Evolutionary conservation across 2,113 vertebrate genomes (phyloP), one percentile per base, ranked within the genome.

Genomic region (Corythoichthys haematopterus): DNA sequence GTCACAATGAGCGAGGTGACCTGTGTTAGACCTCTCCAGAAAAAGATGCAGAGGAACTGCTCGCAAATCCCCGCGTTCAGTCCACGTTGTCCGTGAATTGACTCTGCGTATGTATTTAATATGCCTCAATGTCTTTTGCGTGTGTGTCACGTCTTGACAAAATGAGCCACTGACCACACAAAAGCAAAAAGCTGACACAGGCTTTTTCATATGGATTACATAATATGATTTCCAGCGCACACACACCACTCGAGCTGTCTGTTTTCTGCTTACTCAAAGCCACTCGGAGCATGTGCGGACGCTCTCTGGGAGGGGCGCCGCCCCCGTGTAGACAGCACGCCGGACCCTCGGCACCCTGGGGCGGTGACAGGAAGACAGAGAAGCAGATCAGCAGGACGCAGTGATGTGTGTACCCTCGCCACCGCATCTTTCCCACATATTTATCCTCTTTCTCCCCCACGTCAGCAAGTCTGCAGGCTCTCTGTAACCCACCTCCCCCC

Each of bases 121-220:
- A 35, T 40, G n/a, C 64, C 47, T 9, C 48, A 16, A 1, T 53
- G 40, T 20, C 52, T 65, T 11, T 35, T n/a, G 6, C 3, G 50
- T 48, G 46, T 20, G 64, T 59, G 64, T 38, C 57, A 65, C 51
- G 58, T 50, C 67, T 68, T 56, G 72, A 77, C 80, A 66, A 78
- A 80, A 71, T 57, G 69, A 86, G 66, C 74, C 81, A 80, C 67
- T 81, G 66, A 75, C 75, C 75, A 72, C 80, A 83, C 85, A 85
- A 83, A 79, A 70, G 80, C 80, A 82, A 87, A 86, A 58, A 80
- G 84, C 89, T 90, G 86, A 88, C 77, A n/a, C 76, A 75, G 76
- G 66, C 70, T 80, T 88, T 89, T 69, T 81, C 65, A 66, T 75
- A 66, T 46, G 74, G 70, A 85, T 90, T 88, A 87, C 85, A 86